Percentiles rank a stretch among this genome's conserved stretches.
phyloP scores from a whole-genome alignment of 37 sponge, comb jelly and placozoan genomes.

The Dysidea cf. avara region DNA sequence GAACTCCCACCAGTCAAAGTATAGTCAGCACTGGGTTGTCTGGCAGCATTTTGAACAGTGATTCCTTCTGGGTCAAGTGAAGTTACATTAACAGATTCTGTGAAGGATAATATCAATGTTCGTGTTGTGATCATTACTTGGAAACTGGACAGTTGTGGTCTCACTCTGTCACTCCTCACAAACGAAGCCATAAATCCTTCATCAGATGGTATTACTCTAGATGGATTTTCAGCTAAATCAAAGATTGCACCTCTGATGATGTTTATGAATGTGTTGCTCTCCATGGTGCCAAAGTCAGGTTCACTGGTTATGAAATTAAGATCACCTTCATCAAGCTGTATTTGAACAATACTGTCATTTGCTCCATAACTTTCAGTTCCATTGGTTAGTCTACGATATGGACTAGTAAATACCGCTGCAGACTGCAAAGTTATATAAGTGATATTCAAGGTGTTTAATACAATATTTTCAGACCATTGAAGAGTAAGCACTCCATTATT shows the following conservation, averaged over 20 bases:
- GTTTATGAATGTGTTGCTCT: constrained; percentile 63
- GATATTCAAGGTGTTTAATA: constrained; percentile 50
- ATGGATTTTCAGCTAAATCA: constrained; percentile 85
- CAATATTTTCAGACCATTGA: constrained; percentile 62
- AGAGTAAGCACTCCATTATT: constrained; percentile 59
- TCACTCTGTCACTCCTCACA: constrained; percentile 46
- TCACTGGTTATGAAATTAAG: constrained; percentile 65
- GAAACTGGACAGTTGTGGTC: constrained; percentile 66
- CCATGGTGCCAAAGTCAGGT: constrained; percentile 47
- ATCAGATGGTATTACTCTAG: constrained; percentile 6
- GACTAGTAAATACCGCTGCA: not conserved
- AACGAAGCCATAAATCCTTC: constrained; percentile 22
- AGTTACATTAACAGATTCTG: constrained; percentile 65
- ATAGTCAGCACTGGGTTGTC: constrained; percentile 33
- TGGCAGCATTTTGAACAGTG: constrained; percentile 68
- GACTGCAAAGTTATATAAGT: constrained; percentile 49
- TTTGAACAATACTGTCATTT: constrained; percentile 14
- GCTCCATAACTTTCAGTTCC: constrained; percentile 46
- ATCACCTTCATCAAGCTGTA: constrained; percentile 49
- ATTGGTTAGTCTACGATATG: constrained; percentile 43
- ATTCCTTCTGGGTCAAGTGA: constrained; percentile 62
- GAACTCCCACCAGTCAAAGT: constrained; percentile 63
- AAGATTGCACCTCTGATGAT: constrained; percentile 26
- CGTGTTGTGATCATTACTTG: constrained; percentile 71
- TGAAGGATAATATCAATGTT: constrained; percentile 61